A percentile compares a stretch with the other conserved stretches of the same genome.
Conservation (phyloP, 2,113 vertebrate genomes). For the Willisornis vidua region DNA sequence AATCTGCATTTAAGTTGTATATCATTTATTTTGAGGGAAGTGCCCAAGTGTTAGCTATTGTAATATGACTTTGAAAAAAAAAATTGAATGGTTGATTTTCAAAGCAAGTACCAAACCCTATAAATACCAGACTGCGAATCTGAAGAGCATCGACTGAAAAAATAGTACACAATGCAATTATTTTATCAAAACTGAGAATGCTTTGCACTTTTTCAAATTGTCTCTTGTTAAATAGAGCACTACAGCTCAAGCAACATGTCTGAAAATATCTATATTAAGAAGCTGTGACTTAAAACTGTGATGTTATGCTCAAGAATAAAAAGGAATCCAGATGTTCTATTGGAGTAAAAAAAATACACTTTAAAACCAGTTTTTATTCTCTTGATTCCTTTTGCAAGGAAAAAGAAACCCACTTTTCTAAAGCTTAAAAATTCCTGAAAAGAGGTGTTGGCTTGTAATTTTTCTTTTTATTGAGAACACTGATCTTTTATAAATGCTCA, state of each 20-base stretch:
- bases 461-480: background rate
- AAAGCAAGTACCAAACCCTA: background rate
- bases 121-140: background rate
- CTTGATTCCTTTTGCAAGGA: background rate
- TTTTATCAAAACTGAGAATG: background rate
- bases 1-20: background rate
- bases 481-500: background rate
- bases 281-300: background rate
- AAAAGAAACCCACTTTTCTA: background rate
- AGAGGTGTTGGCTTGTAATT: fast-evolving
- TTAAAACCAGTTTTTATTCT: background rate
- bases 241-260: background rate
- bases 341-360: background rate
- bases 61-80: background rate
- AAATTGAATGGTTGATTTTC: background rate
- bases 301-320: background rate
- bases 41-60: background rate
- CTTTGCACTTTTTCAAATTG: background rate
- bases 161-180: background rate
- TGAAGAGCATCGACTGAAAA: background rate
- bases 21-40: background rate
- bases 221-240: background rate
- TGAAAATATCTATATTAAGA: background rate
- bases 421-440: background rate
- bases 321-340: background rate